These are phyloP conservation scores for Lasioglossum villosulum DNA, from an alignment of 2,888 invertebrate genomes.

Conservation along the genomic window DNA sequence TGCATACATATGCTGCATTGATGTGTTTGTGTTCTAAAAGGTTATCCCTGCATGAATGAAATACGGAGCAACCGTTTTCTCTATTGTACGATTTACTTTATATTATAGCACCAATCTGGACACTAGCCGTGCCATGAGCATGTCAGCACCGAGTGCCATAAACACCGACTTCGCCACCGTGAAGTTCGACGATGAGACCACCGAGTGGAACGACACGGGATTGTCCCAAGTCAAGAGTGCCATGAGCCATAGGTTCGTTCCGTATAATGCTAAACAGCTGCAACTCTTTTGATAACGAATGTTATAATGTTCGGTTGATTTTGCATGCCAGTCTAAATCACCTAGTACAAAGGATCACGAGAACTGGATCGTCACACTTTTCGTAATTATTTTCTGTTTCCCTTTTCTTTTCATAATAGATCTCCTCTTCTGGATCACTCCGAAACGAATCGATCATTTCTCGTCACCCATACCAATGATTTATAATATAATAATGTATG, in stretches of 20 bases:
- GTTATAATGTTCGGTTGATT: slow-evolving; percentile 49
- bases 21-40: slow-evolving; percentile 63
- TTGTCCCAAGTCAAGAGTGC: slow-evolving; percentile 81
- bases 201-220: slow-evolving; percentile 81
- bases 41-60: slow-evolving; percentile 60
- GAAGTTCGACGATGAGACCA: slow-evolving; percentile 88
- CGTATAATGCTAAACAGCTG: background rate
- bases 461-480: background rate
- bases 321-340: slow-evolving; percentile 74
- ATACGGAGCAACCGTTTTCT: background rate
- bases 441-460: background rate
- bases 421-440: background rate
- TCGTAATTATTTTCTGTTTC: slow-evolving; percentile 70
- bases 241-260: slow-evolving; percentile 80
- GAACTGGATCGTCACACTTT: slow-evolving; percentile 62
- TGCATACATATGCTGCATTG: slow-evolving; percentile 67
- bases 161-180: slow-evolving; percentile 90
- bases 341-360: slow-evolving; percentile 62
- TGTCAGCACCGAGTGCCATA: slow-evolving; percentile 95
- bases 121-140: slow-evolving; percentile 90
- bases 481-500: background rate
- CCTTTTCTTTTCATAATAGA: slow-evolving; percentile 21
- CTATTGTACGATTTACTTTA: slow-evolving; percentile 33
- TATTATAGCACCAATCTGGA: slow-evolving; percentile 88
- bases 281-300: slow-evolving; percentile 1